Evolutionary conservation across 2,113 vertebrate species (phyloP).

Genomic region (Apus apus): DNA sequence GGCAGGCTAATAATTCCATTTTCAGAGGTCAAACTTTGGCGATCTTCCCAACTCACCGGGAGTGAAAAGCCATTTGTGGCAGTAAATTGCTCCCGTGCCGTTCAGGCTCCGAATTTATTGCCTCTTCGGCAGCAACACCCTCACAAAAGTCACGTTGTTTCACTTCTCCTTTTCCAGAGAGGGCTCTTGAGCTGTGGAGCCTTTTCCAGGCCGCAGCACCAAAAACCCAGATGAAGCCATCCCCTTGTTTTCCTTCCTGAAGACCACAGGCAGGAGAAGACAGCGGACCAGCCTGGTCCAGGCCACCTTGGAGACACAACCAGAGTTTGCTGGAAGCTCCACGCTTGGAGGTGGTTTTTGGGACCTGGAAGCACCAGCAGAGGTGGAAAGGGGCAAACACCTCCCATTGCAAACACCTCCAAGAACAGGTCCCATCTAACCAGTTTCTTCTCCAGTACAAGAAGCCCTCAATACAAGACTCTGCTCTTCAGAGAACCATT

Average conservation of each 20-base stretch:
- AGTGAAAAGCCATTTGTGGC: conserved; percentile 16
- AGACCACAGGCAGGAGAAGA: not conserved
- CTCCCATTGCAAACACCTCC: not conserved
- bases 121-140: not conserved
- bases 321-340: not conserved
- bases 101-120: not conserved
- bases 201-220: not conserved
- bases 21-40: conserved; percentile 5
- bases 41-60: not conserved
- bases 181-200: not conserved
- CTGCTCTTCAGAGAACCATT: not conserved
- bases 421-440: not conserved
- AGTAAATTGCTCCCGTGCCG: not conserved
- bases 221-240: not conserved
- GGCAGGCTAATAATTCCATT: conserved; percentile 10
- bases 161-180: not conserved
- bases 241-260: not conserved
- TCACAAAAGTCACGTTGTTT: not conserved
- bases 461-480: not conserved
- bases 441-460: not conserved
- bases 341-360: not conserved
- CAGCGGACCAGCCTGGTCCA: not conserved
- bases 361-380: not conserved
- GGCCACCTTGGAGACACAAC: not conserved
- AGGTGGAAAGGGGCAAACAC: not conserved